Base-by-base conservation (phyloP, 2,797 vertebrate genomes). In the Euphonia xanthogaster region DNA sequence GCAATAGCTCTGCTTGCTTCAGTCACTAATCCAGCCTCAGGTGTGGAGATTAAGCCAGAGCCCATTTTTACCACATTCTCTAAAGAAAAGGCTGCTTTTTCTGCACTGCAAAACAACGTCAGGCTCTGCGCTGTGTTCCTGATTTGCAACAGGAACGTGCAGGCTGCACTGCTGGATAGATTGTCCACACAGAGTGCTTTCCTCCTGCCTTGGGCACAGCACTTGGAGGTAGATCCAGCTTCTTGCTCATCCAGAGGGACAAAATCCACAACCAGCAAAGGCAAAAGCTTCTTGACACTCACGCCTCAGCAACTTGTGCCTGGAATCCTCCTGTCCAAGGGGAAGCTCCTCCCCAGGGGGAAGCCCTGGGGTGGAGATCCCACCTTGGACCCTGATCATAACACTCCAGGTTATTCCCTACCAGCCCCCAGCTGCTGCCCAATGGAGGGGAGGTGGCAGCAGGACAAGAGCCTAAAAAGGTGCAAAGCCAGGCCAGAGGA, bases 311-410 rank as follows among this genome's bases (percentile, higher is more conserved):
- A 72, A 44, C 9, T 31, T 13, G n/a, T n/a, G 44, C 28, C 24
- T 3, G 1, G 14, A 44, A 40, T 27, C 15, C 37, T 78, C 20
- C 39, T 35, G 15, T 19, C 0, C 0, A 22, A 25, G 28, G 8
- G 18, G 27, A 54, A 73, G 42, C 23, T 63, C 28, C 21, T 65
- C 9, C 22, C 20, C 0, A 1, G 42, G 15, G 2, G 6, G n/a
- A 5, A 58, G 17, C 20, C 40, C 45, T 14, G 14, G 4, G 12
- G 12, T 20, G 9, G 22, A 24, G 13, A 25, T 28, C 0, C 0
- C 5, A 68, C 63, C 45, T 67, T 1, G 0, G n/a, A 24, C 12
- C 7, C 3, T 0, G 0, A 2, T 8, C 4, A 4, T 7, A 35
- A 61, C 16, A 30, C 9, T 20, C 28, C 13, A 18, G 23, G 28